phyloP scores from a whole-genome alignment of 30 jellyfish, hydroid and myxozoan genomes.

The Aurelia aurita complex sp. Pacific region DNA sequence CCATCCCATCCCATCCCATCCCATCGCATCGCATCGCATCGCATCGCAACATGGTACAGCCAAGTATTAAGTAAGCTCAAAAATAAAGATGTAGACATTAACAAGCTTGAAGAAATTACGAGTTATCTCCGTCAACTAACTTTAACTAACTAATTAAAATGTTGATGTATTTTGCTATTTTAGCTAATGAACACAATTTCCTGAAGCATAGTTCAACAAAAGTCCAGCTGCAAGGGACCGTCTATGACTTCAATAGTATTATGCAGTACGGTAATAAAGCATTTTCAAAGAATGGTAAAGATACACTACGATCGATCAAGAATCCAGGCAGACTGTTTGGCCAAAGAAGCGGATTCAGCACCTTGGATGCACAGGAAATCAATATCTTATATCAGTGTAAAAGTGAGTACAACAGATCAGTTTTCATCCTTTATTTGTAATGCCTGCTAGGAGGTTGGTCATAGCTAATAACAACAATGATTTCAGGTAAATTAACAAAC shows the following conservation, averaged over 20 bases:
- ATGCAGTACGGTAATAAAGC: conserved; percentile 31
- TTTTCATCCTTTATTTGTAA: not conserved
- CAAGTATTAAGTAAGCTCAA: too few relatives aligned
- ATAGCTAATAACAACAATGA: too few relatives aligned
- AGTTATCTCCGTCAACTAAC: too few relatives aligned
- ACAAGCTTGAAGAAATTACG: too few relatives aligned
- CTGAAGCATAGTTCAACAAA: not conserved
- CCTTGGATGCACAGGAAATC: conserved; percentile 18
- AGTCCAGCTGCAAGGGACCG: conserved; percentile 13
- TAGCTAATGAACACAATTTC: conserved; percentile 45
- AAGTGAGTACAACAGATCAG: conserved; percentile 3
- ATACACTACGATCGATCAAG: conserved; percentile 8
- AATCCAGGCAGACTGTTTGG: conserved; percentile 14
- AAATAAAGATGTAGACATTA: too few relatives aligned
- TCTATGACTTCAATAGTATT: conserved; percentile 26
- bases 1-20: too few relatives aligned
- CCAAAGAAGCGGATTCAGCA: conserved; percentile 40
- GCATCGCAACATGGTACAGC: too few relatives aligned
- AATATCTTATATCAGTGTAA: conserved; percentile 44
- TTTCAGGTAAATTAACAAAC: too few relatives aligned
- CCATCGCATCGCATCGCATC: too few relatives aligned
- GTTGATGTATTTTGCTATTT: not conserved
- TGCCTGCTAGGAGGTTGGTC: too few relatives aligned
- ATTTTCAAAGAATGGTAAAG: conserved; percentile 33
- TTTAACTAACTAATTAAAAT: too few relatives aligned